Conservation (phyloP, 2,888 invertebrate species). For the Eupithecia insigniata region DNA sequence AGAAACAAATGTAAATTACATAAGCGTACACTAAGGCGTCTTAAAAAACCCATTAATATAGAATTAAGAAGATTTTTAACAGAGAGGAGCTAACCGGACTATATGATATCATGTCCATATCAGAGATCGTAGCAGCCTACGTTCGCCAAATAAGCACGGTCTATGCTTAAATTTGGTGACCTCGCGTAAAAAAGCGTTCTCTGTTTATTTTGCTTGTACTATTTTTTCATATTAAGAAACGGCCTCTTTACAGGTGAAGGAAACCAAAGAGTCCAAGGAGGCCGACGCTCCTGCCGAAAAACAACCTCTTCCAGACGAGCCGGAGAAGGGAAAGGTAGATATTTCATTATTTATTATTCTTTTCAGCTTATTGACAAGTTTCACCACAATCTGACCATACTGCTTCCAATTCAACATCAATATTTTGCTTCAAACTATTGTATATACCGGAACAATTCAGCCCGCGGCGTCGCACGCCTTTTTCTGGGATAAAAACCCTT, state of each 20-base stretch:
- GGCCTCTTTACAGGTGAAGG: constrained; percentile 75
- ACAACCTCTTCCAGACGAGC: constrained; percentile 74
- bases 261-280: constrained; percentile 88
- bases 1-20: too few relatives aligned
- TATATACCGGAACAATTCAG: not conserved
- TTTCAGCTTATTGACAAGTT: not conserved
- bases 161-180: too few relatives aligned
- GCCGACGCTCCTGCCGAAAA: constrained; percentile 87
- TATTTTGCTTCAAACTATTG: not conserved
- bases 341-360: not conserved
- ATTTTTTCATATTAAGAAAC: not conserved
- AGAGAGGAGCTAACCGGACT: too few relatives aligned
- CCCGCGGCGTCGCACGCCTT: too few relatives aligned
- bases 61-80: too few relatives aligned
- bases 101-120: too few relatives aligned
- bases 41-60: too few relatives aligned
- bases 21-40: too few relatives aligned
- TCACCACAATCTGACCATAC: not conserved
- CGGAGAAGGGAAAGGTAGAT: constrained; percentile 76
- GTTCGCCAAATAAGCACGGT: too few relatives aligned
- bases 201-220: not conserved
- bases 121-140: too few relatives aligned
- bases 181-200: not conserved
- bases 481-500: too few relatives aligned
- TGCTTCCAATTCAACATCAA: not conserved